Conservation (phyloP, 2,888 invertebrate genomes). For the Rhodophaea formosa region DNA sequence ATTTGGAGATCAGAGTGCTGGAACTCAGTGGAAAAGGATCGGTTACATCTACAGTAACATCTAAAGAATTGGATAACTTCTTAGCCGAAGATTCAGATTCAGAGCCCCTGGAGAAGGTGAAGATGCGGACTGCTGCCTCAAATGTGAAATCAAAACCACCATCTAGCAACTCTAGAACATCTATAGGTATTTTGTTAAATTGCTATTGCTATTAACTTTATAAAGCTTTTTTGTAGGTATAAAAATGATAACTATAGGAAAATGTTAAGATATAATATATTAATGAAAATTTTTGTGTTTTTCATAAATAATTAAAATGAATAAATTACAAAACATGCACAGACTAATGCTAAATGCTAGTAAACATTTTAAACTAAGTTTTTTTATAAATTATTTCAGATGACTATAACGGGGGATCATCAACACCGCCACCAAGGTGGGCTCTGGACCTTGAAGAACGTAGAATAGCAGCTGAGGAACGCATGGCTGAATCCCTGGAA, state of each 20-base stretch:
- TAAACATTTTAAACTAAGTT: no score
- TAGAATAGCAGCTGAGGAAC: conserved; percentile 61
- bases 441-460: conserved; percentile 64
- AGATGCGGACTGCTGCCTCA: conserved; percentile 30
- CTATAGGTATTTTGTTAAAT: conserved; percentile 26
- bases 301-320: no score
- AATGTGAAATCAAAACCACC: conserved; percentile 26
- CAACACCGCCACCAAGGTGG: conserved; percentile 66
- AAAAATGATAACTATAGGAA: no score
- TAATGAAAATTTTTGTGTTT: no score
- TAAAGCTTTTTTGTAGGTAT: no score
- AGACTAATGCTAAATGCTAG: no score
- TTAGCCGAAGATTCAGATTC: conserved; percentile 57
- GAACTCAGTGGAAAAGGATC: conserved; percentile 55
- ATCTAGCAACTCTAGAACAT: conserved; percentile 20
- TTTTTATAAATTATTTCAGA: conserved; percentile 40
- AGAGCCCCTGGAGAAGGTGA: conserved; percentile 50
- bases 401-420: conserved; percentile 34
- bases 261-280: no score
- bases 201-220: no score
- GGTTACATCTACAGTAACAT: conserved; percentile 35
- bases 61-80: conserved; percentile 49
- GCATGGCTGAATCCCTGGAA: conserved; percentile 62
- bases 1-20: conserved; percentile 63
- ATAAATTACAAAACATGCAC: no score